These are phyloP conservation scores for Rallus crepitans DNA, from an alignment of 2,797 vertebrate genomes.

Conservation along the genomic window DNA sequence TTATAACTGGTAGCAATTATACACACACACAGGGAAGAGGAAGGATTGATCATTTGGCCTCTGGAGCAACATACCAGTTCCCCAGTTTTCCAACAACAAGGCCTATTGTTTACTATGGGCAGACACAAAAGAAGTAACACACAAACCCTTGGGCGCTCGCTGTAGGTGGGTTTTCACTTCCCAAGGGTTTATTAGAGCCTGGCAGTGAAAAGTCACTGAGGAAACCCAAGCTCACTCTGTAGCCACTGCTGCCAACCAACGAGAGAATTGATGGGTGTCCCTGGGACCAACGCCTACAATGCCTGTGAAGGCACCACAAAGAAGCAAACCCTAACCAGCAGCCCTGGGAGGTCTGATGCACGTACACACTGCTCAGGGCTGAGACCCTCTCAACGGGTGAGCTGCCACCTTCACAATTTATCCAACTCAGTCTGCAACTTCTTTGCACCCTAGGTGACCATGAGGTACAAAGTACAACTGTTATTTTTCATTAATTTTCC, in stretches of 20 bases:
- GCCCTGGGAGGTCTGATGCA: not conserved
- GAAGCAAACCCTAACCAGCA: not conserved
- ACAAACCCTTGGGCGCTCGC: not conserved
- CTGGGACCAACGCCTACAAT: accelerated
- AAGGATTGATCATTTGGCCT: not conserved
- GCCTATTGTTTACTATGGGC: not conserved
- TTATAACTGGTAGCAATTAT: not conserved
- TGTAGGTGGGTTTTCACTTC: not conserved
- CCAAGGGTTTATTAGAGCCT: not conserved
- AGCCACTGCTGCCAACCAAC: not conserved
- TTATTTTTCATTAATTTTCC: conserved; percentile 34
- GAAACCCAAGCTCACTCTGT: not conserved
- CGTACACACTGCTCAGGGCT: not conserved
- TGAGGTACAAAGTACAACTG: not conserved
- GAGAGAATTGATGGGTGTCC: not conserved
- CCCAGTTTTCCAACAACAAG: not conserved
- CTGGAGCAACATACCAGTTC: not conserved
- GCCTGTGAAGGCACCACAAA: not conserved
- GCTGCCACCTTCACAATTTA: not conserved
- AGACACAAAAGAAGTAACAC: not conserved
- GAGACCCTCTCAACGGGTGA: not conserved
- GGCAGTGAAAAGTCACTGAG: not conserved
- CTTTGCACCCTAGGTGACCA: not conserved
- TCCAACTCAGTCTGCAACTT: not conserved
- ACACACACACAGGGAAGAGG: not conserved